Evolutionary conservation across 2,888 invertebrate species (phyloP), one percentile per base, ranked within the genome.

Genomic region (Tenthredo scrophulariae): DNA sequence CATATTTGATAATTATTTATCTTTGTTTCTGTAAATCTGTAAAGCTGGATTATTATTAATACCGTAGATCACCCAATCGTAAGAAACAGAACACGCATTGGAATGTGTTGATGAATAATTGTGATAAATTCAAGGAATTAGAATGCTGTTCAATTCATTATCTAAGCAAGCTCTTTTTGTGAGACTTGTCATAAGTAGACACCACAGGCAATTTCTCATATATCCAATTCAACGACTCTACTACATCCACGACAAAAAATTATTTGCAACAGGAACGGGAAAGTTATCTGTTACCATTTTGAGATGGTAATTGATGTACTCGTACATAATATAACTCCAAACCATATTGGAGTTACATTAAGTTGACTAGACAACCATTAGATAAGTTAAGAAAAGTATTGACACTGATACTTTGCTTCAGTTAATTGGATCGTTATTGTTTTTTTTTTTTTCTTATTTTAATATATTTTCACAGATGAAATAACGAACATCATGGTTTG

Each of bases 51-150:
- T 9, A 15, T n/a, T 15, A 75, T 22, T 75, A 46, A 75, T 22
- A 26, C n/a, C n/a, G 6, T 54, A 54, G 54, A 26, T 77, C 13
- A 18, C 29, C 2, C 18, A 75, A 29, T 54, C 1, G 33, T 67
- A 1, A 33, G 1, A 33, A 33, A 67, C 67, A 0, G 43, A 22
- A 26, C 22, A 74, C 43, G 26, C n/a, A 46, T 46, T 46, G 74
- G 22, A 74, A 74, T 74, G 74, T 74, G 22, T 74, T n/a, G 2
- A 62, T 62, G 26, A 37, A 70, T 37, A 70, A 70, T 40, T 37
- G 37, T 13, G 6, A 70, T 70, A 13, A n/a, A 70, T 37, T n/a
- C 13, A 18, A 29, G 15, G 15, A 37, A 70, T 15, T 33, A 9
- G 33, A 70, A 37, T 70, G 40, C 40, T 70, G n/a, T 37, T 43